phyloP scores from a whole-genome alignment of 2,797 vertebrate genomes.

The Scyliorhinus canicula region DNA sequence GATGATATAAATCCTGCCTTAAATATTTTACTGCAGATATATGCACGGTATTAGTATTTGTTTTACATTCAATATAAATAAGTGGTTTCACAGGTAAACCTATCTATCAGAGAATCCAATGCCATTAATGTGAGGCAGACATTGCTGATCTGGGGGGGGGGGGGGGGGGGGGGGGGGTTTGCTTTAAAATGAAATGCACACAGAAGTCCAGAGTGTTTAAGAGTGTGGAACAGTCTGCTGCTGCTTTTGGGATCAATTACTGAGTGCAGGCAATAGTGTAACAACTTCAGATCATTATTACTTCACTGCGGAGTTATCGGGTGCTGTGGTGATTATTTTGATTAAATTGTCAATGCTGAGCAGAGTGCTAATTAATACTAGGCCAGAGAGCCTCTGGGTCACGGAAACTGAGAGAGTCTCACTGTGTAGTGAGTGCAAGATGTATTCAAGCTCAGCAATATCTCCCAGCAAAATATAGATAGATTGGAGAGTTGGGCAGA shows the following conservation, averaged over 20 bases:
- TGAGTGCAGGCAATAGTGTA: background rate
- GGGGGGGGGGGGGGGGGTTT: background rate
- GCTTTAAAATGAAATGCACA: background rate
- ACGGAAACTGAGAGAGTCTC: background rate
- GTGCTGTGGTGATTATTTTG: background rate
- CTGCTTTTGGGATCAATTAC: background rate
- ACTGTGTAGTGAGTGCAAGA: background rate
- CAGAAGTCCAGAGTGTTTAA: background rate
- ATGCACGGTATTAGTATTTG: background rate
- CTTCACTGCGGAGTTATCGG: background rate
- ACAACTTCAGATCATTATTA: background rate
- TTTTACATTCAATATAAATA: background rate
- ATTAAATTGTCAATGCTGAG: background rate
- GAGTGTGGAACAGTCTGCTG: background rate
- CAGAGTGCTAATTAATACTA: background rate
- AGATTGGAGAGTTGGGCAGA: too few species aligned
- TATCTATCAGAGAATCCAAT: background rate
- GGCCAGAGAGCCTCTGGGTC: background rate
- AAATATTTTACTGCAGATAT: background rate
- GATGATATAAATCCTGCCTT: background rate
- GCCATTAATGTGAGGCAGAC: background rate
- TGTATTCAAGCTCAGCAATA: background rate
- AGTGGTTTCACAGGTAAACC: background rate
- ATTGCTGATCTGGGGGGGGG: background rate
- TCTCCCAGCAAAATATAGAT: too few species aligned